phyloP scores from a whole-genome alignment of 2,113 vertebrate species.

The Stictonetta naevosa region DNA sequence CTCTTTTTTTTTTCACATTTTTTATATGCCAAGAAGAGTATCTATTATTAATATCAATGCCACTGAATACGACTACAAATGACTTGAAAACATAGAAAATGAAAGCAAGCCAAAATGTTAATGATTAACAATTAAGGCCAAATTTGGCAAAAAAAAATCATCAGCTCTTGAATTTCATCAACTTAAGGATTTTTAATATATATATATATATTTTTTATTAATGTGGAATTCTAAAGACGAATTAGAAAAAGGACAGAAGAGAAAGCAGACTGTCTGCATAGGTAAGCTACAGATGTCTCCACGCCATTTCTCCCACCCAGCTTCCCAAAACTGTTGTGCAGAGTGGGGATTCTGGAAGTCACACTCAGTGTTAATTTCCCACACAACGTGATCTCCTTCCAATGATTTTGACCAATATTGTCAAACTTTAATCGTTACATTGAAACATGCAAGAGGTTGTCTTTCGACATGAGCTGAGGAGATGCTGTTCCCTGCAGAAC shows the following conservation, averaged over 20 bases:
- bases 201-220: not conserved
- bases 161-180: not conserved
- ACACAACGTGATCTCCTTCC: not conserved
- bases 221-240: not conserved
- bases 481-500: not conserved
- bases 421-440: not conserved
- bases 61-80: not conserved
- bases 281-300: not conserved
- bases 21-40: not conserved
- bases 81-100: not conserved
- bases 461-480: not conserved
- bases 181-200: not conserved
- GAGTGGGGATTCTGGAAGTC: not conserved
- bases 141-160: not conserved
- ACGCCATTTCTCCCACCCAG: not conserved
- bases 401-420: fast-evolving
- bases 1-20: not conserved
- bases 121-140: not conserved
- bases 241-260: not conserved
- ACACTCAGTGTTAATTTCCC: not conserved
- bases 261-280: not conserved
- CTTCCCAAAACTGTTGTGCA: fast-evolving
- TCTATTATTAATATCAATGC: not conserved
- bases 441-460: not conserved
- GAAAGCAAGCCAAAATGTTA: not conserved